Evolutionary conservation across 2,888 invertebrate species (phyloP), one percentile per base, ranked within the genome.

Genomic region (Mactromeris polynyma): DNA sequence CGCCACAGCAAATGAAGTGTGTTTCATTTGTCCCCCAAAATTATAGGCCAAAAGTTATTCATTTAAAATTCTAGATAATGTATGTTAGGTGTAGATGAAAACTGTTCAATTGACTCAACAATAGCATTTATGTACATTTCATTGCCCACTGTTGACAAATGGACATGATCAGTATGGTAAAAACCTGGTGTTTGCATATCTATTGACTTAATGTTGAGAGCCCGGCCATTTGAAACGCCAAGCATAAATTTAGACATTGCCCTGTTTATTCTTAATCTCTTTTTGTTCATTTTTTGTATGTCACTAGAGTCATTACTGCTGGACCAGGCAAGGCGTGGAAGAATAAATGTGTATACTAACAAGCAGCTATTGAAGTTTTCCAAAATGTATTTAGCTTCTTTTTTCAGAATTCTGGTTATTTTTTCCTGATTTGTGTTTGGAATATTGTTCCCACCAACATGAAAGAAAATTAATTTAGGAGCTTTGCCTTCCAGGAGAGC

Each of bases 401-500:
- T 19, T 64, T 85, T 69, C 7, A 81, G 19, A 17, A 78, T 7
- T 26, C 64, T 54, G 19, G 81, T 85, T 7, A 83, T 38, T 80
- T 86, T 83, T 14, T 83, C 26, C 38, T 79, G 83, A 11, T 89
- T 85, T 0, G 79, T 83, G n/a, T 33, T 79, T 9, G 81, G 19
- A 0, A 89, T 73, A 26, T 86, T 81, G 69, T 89, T 89, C 17
- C 89, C 89, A 1, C 89, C 89, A 26, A 89, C 40, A 46, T 89
- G 46, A 3, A 86, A 21, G 54, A 89, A 19, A 31, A 89, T 83
- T 2, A 83, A 54, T 0, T 54, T 38, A n/a, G 89, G 89, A 58
- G 2, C n/a, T 38, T 33, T 80, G 73, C 84, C 81, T 69, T 81
- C 19, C 0, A 84, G 38, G 0, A 86, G 0, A 0, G 58, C 81